Base-by-base conservation (phyloP, 2,113 vertebrate species). In the Buteo buteo region DNA sequence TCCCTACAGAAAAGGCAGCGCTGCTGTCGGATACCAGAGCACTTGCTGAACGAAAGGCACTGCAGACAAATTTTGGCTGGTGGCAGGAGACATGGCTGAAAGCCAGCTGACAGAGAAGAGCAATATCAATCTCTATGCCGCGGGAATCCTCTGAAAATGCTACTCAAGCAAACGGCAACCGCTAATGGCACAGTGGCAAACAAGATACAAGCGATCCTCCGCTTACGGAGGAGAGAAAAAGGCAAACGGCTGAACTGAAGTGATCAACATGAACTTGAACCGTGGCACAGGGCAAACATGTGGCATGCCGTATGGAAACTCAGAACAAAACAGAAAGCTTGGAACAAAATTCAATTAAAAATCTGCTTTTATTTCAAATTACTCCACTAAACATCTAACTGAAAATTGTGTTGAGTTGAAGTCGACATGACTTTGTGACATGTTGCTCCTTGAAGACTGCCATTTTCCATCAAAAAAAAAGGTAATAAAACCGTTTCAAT, bases 271-370 rank as follows among this genome's bases (percentile, higher is more conserved):
- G 92, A 95, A 90, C 95, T 94, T 78, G 91, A 95, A 94, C 90
- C 8, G 2, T 81, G 76, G 92, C 86, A 96, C 76, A 83, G 93
- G 96, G 94, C 94, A 96, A 95, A 95, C 92, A 96, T 92, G 96
- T 92, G 96, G 94, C 67, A 17, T 1, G 66, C 96, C 90, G 96
- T 96, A 96, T 95, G 95, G 96, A 86, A 95, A 94, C 65, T 44
- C 67, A 66, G 93, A 94, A 90, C 85, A 93, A 96, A 96, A 94
- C 90, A 96, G 95, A 97, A 97, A 96, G 77, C 93, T 96, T 97
- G 93, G 95, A 96, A 96, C 82, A 96, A 97, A 95, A 86, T 59
- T 12, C 90, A 96, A 97, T 97, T 86, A 92, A 95, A 96, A 96
- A 95, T 92, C 96, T 95, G 96, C 69, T 88, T 94, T 96, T 95